Evolutionary conservation across 1,140 invertebrate species (phyloP).

Genomic region (Platyura marginata): DNA sequence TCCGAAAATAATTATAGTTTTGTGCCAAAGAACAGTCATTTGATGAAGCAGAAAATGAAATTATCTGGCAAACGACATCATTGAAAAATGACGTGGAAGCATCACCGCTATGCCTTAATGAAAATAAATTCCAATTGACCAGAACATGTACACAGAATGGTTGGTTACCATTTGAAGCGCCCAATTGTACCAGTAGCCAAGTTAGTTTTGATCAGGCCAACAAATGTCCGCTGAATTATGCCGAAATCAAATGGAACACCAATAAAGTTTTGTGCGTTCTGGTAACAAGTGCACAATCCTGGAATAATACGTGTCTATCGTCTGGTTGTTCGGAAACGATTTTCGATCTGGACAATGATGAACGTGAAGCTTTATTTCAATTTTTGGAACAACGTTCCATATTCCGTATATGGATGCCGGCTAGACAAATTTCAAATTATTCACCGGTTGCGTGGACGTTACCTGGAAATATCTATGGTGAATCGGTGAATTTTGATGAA

Average conservation of each 20-base stretch:
- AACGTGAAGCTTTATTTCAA: slow-evolving; percentile 4
- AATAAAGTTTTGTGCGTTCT: slow-evolving; percentile 6
- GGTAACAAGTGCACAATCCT: slow-evolving; percentile 6
- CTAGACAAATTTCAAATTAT: slow-evolving; percentile 6
- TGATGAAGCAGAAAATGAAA: too few relatives aligned
- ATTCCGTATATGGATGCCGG: slow-evolving; percentile 15
- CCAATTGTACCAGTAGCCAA: neutral
- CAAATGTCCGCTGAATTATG: neutral
- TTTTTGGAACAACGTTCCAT: slow-evolving; percentile 8
- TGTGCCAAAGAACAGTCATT: neutral
- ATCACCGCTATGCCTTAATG: slow-evolving; percentile 7
- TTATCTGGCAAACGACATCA: too few relatives aligned
- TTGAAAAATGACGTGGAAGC: neutral
- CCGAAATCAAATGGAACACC: neutral
- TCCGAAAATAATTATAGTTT: neutral
- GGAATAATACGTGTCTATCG: slow-evolving; percentile 12
- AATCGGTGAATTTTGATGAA: slow-evolving; percentile 7
- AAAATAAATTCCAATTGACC: slow-evolving; percentile 5
- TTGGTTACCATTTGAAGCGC: slow-evolving; percentile 7
- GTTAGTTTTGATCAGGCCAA: neutral
- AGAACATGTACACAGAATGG: slow-evolving; percentile 5
- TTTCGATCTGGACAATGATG: slow-evolving; percentile 7
- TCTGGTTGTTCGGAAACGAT: slow-evolving; percentile 12
- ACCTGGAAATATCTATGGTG: slow-evolving; percentile 15
- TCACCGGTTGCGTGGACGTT: slow-evolving; percentile 12